These are phyloP conservation scores for Dendronephthya gigantea DNA, from an alignment of 64 coral and sea anemone genomes.

Conservation along the genomic window DNA sequence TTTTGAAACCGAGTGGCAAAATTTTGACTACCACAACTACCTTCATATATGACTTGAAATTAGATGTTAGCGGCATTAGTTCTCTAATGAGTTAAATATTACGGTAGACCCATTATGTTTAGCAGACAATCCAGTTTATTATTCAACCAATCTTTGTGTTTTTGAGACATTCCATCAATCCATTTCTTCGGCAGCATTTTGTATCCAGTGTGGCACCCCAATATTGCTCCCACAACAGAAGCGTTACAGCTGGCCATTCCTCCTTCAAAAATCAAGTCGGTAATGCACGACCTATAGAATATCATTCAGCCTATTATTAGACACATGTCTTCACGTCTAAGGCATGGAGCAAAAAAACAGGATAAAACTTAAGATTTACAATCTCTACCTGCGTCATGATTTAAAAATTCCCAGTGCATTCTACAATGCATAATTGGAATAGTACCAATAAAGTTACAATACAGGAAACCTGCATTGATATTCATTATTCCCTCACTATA, in stretches of 20 bases:
- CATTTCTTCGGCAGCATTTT: conserved; percentile 70
- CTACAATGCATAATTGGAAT: no score
- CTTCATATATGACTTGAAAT: no score
- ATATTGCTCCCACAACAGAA: conserved; percentile 57
- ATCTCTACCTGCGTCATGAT: no score
- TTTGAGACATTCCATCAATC: conserved; percentile 57
- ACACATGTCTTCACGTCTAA: neutral
- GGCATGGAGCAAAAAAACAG: neutral
- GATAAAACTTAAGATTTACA: neutral
- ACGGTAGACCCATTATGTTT: conserved; percentile 85
- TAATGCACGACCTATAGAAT: conserved; percentile 54
- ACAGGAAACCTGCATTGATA: no score
- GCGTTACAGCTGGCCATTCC: conserved; percentile 84
- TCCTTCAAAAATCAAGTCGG: conserved; percentile 69
- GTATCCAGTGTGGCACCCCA: conserved; percentile 83
- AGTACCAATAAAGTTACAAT: no score
- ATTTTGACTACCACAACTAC: no score
- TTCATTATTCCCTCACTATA: no score
- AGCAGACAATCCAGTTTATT: conserved; percentile 64
- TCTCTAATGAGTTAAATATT: neutral
- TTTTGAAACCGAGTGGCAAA: no score
- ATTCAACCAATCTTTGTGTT: conserved; percentile 66
- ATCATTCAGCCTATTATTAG: neutral
- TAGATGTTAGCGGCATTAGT: neutral
- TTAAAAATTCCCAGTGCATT: no score